Base-by-base conservation (phyloP, 2,797 vertebrate species). In the Toxotes lorentzi region DNA sequence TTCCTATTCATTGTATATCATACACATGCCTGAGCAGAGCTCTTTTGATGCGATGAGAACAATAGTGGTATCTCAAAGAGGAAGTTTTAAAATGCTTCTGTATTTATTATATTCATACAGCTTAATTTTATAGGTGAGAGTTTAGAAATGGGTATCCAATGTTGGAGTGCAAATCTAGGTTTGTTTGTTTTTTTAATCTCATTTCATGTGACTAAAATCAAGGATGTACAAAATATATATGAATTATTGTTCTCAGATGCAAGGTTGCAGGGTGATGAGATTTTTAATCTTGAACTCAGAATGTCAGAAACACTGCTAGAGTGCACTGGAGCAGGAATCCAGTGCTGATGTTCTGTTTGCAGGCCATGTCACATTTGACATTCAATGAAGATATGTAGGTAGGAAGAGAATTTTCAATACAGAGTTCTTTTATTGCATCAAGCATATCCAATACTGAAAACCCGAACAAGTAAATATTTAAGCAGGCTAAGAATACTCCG, bases 311-410 rank as follows among this genome's bases (percentile, higher is more conserved):
- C 40, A 14, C 50, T 50, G 56, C 61, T 43, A 45, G 27, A 75
- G 77, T 19, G 32, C 56, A 74, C 74, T 2, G 21, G 48, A 62
- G 70, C 81, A 43, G 32, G 3, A 75, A 54, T 43, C 47, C 34
- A 12, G 56, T 6, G 21, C 71, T 62, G 48, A 57, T 41, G 51
- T 30, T 41, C 17, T 23, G 30, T 67, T 61, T 74, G 70, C 80
- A 76, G 71, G 73, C 63, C 40, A 9, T 58, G 23, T n/a, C 34
- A 50, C 27, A 27, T 48, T 34, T 41, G 73, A 73, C 50, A 7
- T 56, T 53, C 30, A 17, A 4, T 10, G 41, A 23, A 81, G 24
- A 57, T 12, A 13, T 16, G 47, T 17, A 54, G 45, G 45, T 76
- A 65, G 40, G n/a, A 45, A 32, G 27, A 72, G 34, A 59, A 38